Evolutionary conservation across 2,797 vertebrate species (phyloP), one percentile per base, ranked within the genome.

Genomic region (Xenops minutus): DNA sequence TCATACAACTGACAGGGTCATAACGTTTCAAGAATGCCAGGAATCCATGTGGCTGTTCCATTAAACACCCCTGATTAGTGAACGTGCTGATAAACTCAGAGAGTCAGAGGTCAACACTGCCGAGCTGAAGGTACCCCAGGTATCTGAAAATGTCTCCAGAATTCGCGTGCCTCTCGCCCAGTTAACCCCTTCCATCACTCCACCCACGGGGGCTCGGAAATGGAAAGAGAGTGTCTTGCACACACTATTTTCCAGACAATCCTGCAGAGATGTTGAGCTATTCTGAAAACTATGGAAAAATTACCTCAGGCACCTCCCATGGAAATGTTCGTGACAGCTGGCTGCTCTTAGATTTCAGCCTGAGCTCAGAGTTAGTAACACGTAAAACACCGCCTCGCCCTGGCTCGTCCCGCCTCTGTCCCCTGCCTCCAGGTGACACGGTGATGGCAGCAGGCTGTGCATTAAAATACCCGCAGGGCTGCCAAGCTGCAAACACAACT

Each of bases 61-160:
- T 97, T 97, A 97, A 97, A 97, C 96, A 96, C 95, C 97, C 95
- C 96, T 97, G 97, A 97, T 97, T 97, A 97, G 96, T 94, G 95
- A 97, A 96, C 2, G 66, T 91, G 91, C 97, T 97, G 97, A 97
- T 97, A 97, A 97, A 97, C 96, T 92, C 76, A 9, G 11, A 51
- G 84, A 94, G 96, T 93, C 96, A 97, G 95, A 97, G 97, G 97
- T 97, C 97, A 97, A 36, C 89, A 26, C 8, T 80, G 73, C 34
- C 72, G 95, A 97, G 96, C 85, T 44, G 29, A 97, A 96, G 96
- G 96, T 97, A 97, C 95, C 95, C 88, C 95, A 97, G 96, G 96
- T 97, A 97, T 96, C 95, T 85, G 91, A 88, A 92, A 94, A 92
- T 55, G 93, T 90, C 96, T 96, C 85, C 90, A 90, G 94, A 81